A percentile compares a stretch with the other conserved stretches of the same genome.
Conservation (phyloP, 2,888 invertebrate species). For the Drosophila meridiana region DNA sequence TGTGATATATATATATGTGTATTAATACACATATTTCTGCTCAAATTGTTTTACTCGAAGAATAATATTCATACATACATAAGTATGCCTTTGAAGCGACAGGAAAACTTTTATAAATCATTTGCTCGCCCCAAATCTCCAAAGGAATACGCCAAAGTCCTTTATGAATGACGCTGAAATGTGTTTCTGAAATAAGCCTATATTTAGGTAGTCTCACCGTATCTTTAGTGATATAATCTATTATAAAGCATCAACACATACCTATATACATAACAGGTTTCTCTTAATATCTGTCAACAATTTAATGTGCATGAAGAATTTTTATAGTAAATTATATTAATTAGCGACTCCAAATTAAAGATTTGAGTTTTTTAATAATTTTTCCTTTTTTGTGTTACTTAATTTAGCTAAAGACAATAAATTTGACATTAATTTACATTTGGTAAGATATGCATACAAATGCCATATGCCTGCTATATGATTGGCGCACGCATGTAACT, state of each 20-base stretch:
- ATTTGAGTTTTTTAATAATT: neutral
- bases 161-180: neutral
- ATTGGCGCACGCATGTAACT: constrained; percentile 24
- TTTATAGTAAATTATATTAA: neutral
- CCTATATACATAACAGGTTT: neutral
- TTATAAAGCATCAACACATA: neutral
- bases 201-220: neutral
- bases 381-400: neutral
- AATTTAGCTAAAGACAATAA: neutral
- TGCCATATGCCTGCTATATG: constrained; percentile 11
- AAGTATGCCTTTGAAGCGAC: constrained; percentile 43
- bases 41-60: constrained; percentile 50
- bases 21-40: neutral
- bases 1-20: neutral
- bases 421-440: neutral
- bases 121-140: constrained; percentile 2
- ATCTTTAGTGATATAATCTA: neutral
- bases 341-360: neutral
- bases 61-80: constrained; percentile 41
- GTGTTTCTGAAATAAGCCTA: neutral
- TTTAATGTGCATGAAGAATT: neutral
- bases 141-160: constrained; percentile 14
- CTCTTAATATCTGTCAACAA: neutral
- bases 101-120: constrained; percentile 42
- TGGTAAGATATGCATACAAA: neutral